phyloP scores from a whole-genome alignment of 2,888 invertebrate genomes.

The Physocephala rufipes region DNA sequence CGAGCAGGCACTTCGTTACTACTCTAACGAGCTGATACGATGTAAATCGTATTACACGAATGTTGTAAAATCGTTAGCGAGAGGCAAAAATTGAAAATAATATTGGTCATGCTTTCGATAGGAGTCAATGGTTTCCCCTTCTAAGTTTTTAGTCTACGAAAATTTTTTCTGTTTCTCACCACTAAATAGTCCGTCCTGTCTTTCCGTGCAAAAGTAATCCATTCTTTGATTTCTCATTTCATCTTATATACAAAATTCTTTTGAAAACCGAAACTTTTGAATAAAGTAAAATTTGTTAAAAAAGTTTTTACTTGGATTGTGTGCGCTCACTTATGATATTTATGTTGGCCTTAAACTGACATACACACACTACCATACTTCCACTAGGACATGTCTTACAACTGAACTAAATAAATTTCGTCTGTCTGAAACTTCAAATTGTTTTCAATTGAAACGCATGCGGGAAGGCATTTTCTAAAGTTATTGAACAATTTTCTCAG shows the following conservation, averaged over 20 bases:
- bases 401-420: constrained; percentile 10
- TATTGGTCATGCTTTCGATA: constrained; percentile 22
- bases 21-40: no score
- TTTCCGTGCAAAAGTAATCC: no score
- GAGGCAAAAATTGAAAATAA: constrained; percentile 34
- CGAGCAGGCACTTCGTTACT: no score
- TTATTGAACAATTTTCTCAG: constrained; percentile 4
- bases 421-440: not conserved
- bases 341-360: constrained; percentile 4
- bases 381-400: not conserved
- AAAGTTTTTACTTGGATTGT: constrained; percentile 26
- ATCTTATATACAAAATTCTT: constrained; percentile 14
- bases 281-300: constrained; percentile 32
- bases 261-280: constrained; percentile 31
- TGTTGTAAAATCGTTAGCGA: no score
- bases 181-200: no score
- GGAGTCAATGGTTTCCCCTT: no score
- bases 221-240: constrained; percentile 1
- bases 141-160: not conserved
- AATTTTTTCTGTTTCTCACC: constrained; percentile 8
- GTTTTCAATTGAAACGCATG: not conserved
- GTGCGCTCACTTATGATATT: constrained; percentile 10
- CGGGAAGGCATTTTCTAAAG: not conserved
- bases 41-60: no score
- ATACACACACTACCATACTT: not conserved